A percentile compares a stretch with the other conserved stretches of the same genome.
Evolutionary conservation across 2,113 vertebrate species (phyloP).

Genomic region (Pseudopipra pipra): DNA sequence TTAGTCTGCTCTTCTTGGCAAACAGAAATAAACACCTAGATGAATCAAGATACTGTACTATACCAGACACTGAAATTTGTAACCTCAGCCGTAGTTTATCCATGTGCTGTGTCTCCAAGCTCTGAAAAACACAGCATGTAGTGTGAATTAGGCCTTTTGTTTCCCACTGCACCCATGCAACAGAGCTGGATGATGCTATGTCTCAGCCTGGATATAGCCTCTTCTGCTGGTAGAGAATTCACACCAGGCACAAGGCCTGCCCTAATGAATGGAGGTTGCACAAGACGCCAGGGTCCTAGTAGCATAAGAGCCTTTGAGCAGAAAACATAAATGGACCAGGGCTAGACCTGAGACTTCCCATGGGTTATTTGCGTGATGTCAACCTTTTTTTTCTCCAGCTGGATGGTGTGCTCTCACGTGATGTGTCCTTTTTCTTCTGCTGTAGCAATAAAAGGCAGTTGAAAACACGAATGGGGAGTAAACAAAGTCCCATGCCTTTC

Average conservation of each 20-base stretch:
- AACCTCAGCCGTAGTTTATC: neutral
- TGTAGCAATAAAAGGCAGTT: neutral
- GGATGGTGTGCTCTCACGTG: fast-evolving
- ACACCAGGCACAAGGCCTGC: neutral
- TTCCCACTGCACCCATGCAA: neutral
- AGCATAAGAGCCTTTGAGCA: neutral
- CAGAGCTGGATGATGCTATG: too few relatives aligned
- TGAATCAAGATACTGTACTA: neutral
- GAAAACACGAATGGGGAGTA: neutral
- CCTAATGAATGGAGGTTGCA: neutral
- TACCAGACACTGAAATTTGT: neutral
- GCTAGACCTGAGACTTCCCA: neutral
- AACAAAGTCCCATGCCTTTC: neutral
- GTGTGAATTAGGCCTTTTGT: neutral
- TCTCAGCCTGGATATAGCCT: neutral
- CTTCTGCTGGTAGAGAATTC: neutral
- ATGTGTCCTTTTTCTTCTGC: neutral
- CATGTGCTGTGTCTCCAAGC: neutral
- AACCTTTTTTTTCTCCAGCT: neutral
- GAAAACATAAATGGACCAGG: neutral
- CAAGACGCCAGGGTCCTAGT: neutral
- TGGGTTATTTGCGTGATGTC: neutral
- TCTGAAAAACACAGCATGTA: neutral
- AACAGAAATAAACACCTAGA: neutral
- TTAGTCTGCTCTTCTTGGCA: neutral